Evolutionary conservation across 2,113 vertebrate species (phyloP).

Genomic region (Narcine bancroftii): DNA sequence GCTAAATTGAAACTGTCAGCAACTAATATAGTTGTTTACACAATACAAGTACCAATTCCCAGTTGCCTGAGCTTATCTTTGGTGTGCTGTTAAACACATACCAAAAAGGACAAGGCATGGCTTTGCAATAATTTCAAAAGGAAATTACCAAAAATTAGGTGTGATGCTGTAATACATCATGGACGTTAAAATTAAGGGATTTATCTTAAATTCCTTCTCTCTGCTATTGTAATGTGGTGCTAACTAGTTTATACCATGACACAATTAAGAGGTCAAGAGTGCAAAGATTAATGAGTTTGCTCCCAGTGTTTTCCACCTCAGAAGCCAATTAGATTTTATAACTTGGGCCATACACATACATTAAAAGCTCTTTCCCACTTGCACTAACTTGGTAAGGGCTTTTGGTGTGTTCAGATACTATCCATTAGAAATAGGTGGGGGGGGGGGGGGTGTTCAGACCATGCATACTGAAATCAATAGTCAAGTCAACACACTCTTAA

Average conservation of each 20-base stretch:
- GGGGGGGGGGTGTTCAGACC: no score
- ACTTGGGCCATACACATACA: no score
- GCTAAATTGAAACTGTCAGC: constrained; percentile 35
- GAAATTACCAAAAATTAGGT: not conserved
- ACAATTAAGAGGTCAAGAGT: not conserved
- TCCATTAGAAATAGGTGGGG: no score
- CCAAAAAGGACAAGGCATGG: constrained; percentile 16
- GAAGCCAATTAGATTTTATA: no score
- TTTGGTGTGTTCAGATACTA: not conserved
- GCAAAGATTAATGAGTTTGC: no score
- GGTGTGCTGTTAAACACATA: constrained; percentile 18
- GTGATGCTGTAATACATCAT: not conserved
- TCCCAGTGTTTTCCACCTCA: no score
- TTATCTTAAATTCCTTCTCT: constrained; percentile 11
- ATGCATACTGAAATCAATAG: no score
- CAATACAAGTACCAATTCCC: constrained; percentile 33
- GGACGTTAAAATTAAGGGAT: not conserved
- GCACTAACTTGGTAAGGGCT: not conserved
- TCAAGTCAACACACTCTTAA: no score
- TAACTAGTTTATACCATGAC: not conserved
- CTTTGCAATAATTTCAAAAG: constrained; percentile 26
- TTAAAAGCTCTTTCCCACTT: no score
- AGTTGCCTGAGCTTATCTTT: constrained; percentile 3
- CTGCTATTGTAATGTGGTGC: not conserved
- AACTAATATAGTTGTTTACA: constrained; percentile 31